These are phyloP conservation scores for Garra rufa DNA, from an alignment of 2,113 vertebrate genomes.

Conservation along the genomic window DNA sequence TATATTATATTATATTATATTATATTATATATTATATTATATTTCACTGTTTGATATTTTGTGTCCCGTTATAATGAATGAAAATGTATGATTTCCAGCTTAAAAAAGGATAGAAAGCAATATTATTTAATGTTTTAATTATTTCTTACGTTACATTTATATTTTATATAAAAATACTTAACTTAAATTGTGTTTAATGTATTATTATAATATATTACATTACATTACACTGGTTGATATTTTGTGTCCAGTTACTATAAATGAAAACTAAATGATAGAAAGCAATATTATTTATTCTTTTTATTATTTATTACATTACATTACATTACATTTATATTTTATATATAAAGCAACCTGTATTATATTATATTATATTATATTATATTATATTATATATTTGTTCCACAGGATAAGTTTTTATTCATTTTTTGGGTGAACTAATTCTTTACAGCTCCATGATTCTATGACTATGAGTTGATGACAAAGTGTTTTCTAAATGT, in stretches of 20 bases:
- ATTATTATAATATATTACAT: neutral
- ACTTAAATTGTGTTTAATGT: neutral
- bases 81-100: no score
- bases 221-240: neutral
- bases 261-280: no score
- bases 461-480: constrained; percentile 1
- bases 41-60: neutral
- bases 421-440: neutral
- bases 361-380: no score
- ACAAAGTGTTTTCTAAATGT: constrained; percentile 20
- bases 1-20: no score
- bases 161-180: neutral
- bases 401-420: neutral
- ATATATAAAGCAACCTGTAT: no score
- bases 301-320: no score
- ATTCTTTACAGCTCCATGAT: neutral
- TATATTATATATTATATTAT: no score
- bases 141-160: neutral
- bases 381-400: neutral
- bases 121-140: neutral
- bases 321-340: no score
- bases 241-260: neutral
- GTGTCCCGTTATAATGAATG: no score
- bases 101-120: neutral
- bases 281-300: no score